Evolutionary conservation across 2,888 invertebrate species (phyloP), one percentile per base, ranked within the genome.

Genomic region (Hyalella azteca): DNA sequence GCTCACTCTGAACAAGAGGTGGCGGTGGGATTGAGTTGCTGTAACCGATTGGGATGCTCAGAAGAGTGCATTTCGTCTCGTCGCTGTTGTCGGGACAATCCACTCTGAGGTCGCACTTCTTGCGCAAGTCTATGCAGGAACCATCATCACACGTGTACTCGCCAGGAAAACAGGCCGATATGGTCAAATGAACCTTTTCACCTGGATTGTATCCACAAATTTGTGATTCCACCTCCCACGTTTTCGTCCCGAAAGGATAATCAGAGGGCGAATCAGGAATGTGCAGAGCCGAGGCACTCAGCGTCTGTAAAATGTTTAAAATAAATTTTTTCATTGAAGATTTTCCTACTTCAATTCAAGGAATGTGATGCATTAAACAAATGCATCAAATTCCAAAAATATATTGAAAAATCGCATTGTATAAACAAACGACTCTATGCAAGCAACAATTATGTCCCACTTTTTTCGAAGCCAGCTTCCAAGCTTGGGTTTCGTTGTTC

Each of bases 141-240:
- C 83, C 83, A 49, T 83, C 81, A 1, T 32, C 50, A 36, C 83
- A 83, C 26, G 83, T 83, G 59, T 79, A 83, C 54, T 81, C 48
- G 1, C 76, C 81, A 9, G 75, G 45, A 26, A 26, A 36, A 29
- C 83, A 83, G 32, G 80, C 78, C 4, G 81, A 81, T 0, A 83
- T 41, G 40, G 81, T 83, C 48, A 83, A 41, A 49, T 78, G 79
- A 7, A 81, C 32, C 49, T n/a, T 29, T 11, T 81, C 78, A 1
- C 83, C 83, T 1, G n/a, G 9, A 19, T 41, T 73, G 9, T 79
- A 45, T 2, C 81, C 81, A 29, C 83, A 83, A 19, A 73, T 40
- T 22, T 81, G 78, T 9, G 26, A 36, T 5, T 75, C 80, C 60
- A 79, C 36, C 22, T 73, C 79, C 83, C 83, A 83, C 0, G 76